Conservation (phyloP, 2,797 vertebrate species). For the Pelodytes ibericus region DNA sequence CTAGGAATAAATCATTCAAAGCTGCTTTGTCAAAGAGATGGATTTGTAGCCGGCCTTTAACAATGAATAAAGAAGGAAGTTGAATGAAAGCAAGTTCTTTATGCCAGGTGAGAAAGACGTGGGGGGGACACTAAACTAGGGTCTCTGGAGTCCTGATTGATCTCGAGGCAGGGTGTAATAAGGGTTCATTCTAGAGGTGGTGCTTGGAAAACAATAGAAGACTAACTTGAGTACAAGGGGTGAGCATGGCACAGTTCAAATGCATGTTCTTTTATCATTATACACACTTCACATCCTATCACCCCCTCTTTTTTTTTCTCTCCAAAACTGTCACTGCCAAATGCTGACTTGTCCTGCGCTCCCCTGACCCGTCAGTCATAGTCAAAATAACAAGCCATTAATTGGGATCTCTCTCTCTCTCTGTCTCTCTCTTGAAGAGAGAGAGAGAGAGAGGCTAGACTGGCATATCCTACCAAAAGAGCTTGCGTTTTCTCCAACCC, state of each 20-base stretch:
- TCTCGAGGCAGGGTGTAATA: background rate
- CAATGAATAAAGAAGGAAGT: background rate
- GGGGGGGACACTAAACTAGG: too few species aligned
- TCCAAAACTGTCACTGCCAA: background rate
- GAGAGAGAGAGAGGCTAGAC: background rate
- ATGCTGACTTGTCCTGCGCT: background rate
- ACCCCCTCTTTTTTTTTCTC: background rate
- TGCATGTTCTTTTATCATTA: background rate
- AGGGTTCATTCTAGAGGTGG: background rate
- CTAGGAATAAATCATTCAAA: slow-evolving; percentile 9
- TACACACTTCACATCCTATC: background rate
- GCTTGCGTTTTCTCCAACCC: background rate
- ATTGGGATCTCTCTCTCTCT: slow-evolving; percentile 27
- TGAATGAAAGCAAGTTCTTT: background rate
- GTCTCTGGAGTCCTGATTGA: background rate
- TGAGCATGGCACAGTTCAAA: background rate
- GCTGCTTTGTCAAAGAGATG: slow-evolving; percentile 1
- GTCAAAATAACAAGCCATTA: slow-evolving; percentile 12
- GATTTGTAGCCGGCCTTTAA: slow-evolving; percentile 4
- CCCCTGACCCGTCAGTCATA: background rate
- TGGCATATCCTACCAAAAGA: background rate
- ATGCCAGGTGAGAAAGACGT: background rate
- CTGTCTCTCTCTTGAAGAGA: too few species aligned
- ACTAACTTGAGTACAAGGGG: background rate
- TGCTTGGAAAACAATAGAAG: background rate